Conservation (phyloP, 2,797 vertebrate genomes). For the Bucorvus abyssinicus region DNA sequence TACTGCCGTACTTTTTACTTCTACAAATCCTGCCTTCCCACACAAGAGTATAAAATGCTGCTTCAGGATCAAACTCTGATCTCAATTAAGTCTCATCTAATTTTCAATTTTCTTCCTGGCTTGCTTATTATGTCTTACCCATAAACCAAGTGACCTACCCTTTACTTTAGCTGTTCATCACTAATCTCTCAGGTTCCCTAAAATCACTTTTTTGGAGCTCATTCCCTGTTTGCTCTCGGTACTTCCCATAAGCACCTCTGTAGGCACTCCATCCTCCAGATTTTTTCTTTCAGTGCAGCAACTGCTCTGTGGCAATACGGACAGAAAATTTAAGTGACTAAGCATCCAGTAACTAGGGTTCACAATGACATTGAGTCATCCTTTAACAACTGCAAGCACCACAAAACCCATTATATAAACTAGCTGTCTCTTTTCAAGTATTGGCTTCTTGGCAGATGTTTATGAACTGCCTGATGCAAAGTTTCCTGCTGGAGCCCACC, state of each 20-base stretch:
- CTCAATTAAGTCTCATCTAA: not conserved
- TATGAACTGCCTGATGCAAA: not conserved
- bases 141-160: not conserved
- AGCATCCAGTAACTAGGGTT: not conserved
- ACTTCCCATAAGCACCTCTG: not conserved
- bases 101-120: not conserved
- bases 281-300: not conserved
- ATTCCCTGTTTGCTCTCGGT: not conserved
- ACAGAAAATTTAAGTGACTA: not conserved
- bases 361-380: not conserved
- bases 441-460: not conserved
- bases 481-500: not conserved
- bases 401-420: not conserved
- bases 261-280: not conserved
- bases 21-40: not conserved
- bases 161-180: not conserved
- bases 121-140: not conserved
- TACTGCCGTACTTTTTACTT: not conserved
- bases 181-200: not conserved
- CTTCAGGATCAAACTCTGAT: not conserved
- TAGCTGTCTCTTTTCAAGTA: not conserved
- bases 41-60: not conserved
- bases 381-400: not conserved
- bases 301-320: rapidly evolving
- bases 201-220: not conserved